Base-by-base conservation (phyloP, 2,888 invertebrate species). In the Allophyes oxyacanthae region DNA sequence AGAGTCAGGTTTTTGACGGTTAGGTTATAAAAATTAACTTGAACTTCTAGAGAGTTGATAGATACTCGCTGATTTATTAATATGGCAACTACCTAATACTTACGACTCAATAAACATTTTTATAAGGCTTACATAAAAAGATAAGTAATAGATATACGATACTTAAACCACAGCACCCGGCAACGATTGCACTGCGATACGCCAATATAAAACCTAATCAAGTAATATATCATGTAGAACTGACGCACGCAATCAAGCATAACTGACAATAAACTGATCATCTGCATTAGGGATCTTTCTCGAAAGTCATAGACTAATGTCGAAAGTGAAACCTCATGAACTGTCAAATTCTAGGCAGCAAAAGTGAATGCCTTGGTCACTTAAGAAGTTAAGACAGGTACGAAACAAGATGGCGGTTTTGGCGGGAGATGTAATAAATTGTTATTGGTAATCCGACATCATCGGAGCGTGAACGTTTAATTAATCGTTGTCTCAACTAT, bases 291-390 rank as follows among this genome's bases (percentile, higher is more conserved):
- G 50, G 55, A 68, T 45, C 58, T 59, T 61, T 72, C 28, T 28
- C 52, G 65, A 73, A n/a, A n/a, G n/a, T n/a, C n/a, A n/a, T n/a
- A n/a, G n/a, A n/a, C n/a, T n/a, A n/a, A n/a, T n/a, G n/a, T n/a
- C n/a, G n/a, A n/a, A 76, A 69, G 73, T 76, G 74, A 72, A 73
- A 72, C 60, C 26, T 56, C 51, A 60, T 64, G 57, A 73, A 53
- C 65, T 74, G 65, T 62, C 73, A 64, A 64, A 77, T 59, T 50
- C 61, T 66, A 71, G 58, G 58, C 56, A 66, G 66, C 69, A 68
- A 70, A 75, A 79, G 58, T 68, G 75, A 77, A 64, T 61, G 61
- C 64, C 63, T 60, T 60, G 46, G 42, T 55, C 43, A 36, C 26
- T 41, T 40, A 40, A 62, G 64, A 64, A 36, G 20, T 41, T 40